phyloP scores from a whole-genome alignment of 2,888 invertebrate species.

The Ophraella communa region DNA sequence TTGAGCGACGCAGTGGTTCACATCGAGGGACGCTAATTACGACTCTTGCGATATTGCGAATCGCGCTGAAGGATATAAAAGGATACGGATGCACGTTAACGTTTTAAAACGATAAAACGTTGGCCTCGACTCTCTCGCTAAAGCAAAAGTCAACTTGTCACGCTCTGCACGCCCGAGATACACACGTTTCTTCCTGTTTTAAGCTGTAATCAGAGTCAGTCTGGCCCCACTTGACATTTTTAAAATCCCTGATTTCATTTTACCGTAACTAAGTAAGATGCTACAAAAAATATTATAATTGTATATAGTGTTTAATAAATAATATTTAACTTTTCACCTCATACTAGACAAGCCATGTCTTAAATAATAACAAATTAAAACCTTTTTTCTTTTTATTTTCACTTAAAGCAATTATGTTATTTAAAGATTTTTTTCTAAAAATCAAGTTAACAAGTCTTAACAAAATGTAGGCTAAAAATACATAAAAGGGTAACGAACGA shows the following conservation, averaged over 20 bases:
- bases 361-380: too few relatives aligned
- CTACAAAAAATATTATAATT: too few relatives aligned
- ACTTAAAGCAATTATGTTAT: too few relatives aligned
- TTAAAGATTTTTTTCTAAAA: too few relatives aligned
- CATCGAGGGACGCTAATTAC: conserved; percentile 56
- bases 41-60: conserved; percentile 28
- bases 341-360: too few relatives aligned
- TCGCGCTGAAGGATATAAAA: conserved; percentile 21
- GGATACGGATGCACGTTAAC: conserved; percentile 28
- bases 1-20: conserved; percentile 49
- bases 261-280: not conserved
- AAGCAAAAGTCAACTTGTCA: conserved; percentile 36
- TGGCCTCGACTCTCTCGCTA: conserved; percentile 23
- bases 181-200: conserved; percentile 32
- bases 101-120: conserved; percentile 30
- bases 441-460: too few relatives aligned
- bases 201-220: conserved; percentile 8
- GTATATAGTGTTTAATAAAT: too few relatives aligned
- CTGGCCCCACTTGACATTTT: not conserved
- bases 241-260: not conserved
- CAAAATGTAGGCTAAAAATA: too few relatives aligned
- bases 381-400: too few relatives aligned
- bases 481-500: too few relatives aligned
- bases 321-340: too few relatives aligned
- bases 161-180: conserved; percentile 37